Base-by-base conservation (phyloP, 2,888 invertebrate species). In the Bursaphelenchus okinawaensis region DNA sequence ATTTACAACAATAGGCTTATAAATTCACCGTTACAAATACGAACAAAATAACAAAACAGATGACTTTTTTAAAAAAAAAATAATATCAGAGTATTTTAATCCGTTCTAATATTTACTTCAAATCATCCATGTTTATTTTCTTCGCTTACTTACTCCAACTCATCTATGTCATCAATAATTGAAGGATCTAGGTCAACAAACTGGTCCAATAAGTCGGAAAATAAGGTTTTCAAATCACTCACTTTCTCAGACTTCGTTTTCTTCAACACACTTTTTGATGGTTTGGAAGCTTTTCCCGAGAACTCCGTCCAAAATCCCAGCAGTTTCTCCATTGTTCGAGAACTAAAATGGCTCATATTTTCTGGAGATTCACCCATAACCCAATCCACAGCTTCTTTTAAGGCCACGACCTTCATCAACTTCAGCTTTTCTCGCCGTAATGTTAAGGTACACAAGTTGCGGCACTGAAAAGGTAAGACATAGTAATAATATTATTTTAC, bases 391-490 rank as follows among this genome's bases (percentile, higher is more conserved):
- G 60, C 60, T 51, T 59, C 60, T 59, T 4, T 26, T 16, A 59
- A 26, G 4, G 22, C 22, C 19, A 16, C n/a, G 1, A 59, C 55
- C 23, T 23, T 8, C 22, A 22, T 19, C 50, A 59, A 24, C 28
- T 59, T 59, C 51, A 59, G 16, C 24, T 27, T 40, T 20, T 59
- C 60, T 20, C 60, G 8, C 12, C 60, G 31, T 19, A 59, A 23
- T 16, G 29, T 19, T 16, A 59, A 20, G 8, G 60, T 59, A 16
- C 50, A 31, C 3, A 59, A 50, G 40, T 59, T 59, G 31, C 60
- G 60, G 52, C 20, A 59, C 60, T 59, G 52, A 26, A 59, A 59
- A n/a, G n/a, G n/a, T n/a, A n/a, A n/a, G n/a, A n/a, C n/a, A n/a
- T n/a, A n/a, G n/a, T n/a, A n/a, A n/a, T n/a, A 23, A 26, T 4